Percentiles rank a stretch among this genome's conserved stretches.
phyloP scores from a whole-genome alignment of 2,888 invertebrate species.

The Luperina nickerlii region DNA sequence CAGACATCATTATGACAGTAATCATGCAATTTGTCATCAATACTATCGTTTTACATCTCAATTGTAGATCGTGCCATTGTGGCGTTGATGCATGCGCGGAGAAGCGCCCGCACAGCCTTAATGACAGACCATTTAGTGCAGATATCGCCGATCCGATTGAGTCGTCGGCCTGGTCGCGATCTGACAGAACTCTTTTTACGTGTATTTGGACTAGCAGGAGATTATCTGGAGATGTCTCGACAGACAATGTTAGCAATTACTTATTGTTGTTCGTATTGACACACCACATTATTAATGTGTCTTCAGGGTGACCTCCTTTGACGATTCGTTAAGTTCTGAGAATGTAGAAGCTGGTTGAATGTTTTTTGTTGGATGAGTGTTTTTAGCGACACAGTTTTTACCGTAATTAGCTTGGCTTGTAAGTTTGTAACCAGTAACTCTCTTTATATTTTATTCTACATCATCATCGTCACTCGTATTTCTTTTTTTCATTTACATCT shows the following conservation, averaged over 20 bases:
- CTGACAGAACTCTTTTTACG: constrained; percentile 75
- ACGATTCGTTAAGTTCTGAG: constrained; percentile 56
- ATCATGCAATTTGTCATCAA: constrained; percentile 60
- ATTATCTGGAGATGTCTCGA: constrained; percentile 63
- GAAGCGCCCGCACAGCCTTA: constrained; percentile 75
- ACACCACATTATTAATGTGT: constrained; percentile 67
- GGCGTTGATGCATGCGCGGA: constrained; percentile 70
- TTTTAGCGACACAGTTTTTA: constrained; percentile 8
- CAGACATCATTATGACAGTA: constrained; percentile 40
- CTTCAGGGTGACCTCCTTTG: constrained; percentile 58
- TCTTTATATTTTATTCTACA: background rate
- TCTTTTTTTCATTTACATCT: background rate
- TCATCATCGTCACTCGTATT: background rate
- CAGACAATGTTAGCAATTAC: constrained; percentile 54
- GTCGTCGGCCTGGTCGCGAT: constrained; percentile 71
- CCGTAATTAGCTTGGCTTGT: background rate
- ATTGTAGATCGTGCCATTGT: constrained; percentile 79
- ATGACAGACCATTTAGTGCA: constrained; percentile 84
- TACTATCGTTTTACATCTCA: constrained; percentile 75
- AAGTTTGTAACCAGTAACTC: background rate
- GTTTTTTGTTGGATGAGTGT: constrained; percentile 17
- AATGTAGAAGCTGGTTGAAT: constrained; percentile 43
- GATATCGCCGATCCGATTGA: constrained; percentile 79
- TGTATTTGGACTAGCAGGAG: constrained; percentile 75
- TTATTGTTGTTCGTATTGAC: constrained; percentile 64